These are phyloP conservation scores for Globia sparganii DNA, from an alignment of 2,888 invertebrate genomes.

Conservation along the genomic window DNA sequence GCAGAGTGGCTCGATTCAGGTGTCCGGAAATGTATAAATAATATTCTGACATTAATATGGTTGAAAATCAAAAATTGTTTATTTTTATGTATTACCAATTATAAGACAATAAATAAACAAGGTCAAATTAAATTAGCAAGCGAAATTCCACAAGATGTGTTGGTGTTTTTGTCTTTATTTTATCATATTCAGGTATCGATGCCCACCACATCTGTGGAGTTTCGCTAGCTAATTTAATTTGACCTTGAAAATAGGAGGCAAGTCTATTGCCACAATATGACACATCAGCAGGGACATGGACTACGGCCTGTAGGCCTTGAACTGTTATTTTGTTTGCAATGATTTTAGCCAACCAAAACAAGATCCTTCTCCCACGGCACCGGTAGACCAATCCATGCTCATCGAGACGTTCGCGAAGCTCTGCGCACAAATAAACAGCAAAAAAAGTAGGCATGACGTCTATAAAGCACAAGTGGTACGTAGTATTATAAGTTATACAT, in stretches of 20 bases:
- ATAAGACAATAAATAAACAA: neutral
- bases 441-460: conserved; percentile 67
- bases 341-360: conserved; percentile 71
- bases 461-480: conserved; percentile 73
- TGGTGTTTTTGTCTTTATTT: no score
- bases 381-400: conserved; percentile 76
- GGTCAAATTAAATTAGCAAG: neutral
- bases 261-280: neutral
- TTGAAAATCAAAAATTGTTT: neutral
- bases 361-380: conserved; percentile 59
- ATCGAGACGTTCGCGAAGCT: conserved; percentile 85
- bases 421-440: conserved; percentile 80
- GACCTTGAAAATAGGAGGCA: neutral
- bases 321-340: neutral
- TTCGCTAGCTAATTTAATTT: neutral
- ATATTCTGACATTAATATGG: neutral
- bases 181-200: neutral
- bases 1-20: neutral
- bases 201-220: neutral
- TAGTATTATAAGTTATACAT: conserved; percentile 21
- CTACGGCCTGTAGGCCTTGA: neutral
- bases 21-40: neutral
- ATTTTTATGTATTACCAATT: neutral
- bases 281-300: neutral
- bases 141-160: no score